These are phyloP conservation scores for Nomada fabriciana DNA, from an alignment of 2,888 invertebrate species.

Conservation along the genomic window DNA sequence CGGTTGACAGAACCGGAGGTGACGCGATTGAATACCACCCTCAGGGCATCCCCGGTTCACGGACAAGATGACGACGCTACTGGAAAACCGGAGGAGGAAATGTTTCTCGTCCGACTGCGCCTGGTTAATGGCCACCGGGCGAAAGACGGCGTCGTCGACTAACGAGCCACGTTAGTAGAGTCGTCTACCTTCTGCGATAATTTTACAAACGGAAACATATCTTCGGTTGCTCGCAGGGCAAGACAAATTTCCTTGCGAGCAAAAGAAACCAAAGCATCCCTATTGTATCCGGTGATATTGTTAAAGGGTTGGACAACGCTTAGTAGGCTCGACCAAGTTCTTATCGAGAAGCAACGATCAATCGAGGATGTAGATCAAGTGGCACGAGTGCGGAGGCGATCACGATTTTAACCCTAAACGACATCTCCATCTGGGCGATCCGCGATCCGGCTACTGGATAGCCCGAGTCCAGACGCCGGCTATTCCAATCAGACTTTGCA, in stretches of 20 bases:
- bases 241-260: neutral
- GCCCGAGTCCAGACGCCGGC: slow-evolving; percentile 53
- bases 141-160: slow-evolving; percentile 38
- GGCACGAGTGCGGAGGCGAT: slow-evolving; percentile 41
- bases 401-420: slow-evolving; percentile 65
- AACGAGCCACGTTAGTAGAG: slow-evolving; percentile 16
- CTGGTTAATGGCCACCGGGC: slow-evolving; percentile 49
- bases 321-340: neutral
- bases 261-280: no score
- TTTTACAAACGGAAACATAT: no score
- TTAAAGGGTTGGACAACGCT: no score
- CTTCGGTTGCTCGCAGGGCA: no score
- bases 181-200: neutral
- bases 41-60: slow-evolving; percentile 49
- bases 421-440: slow-evolving; percentile 75
- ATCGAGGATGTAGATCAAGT: slow-evolving; percentile 42
- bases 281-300: no score
- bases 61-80: slow-evolving; percentile 47
- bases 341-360: neutral
- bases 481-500: slow-evolving; percentile 76
- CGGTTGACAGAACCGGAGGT: slow-evolving; percentile 78
- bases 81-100: slow-evolving; percentile 58
- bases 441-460: slow-evolving; percentile 39
- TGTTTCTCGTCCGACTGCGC: slow-evolving; percentile 50
- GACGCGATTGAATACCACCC: slow-evolving; percentile 79